Conservation (phyloP, 2,797 vertebrate genomes). For the Tangara arthus region DNA sequence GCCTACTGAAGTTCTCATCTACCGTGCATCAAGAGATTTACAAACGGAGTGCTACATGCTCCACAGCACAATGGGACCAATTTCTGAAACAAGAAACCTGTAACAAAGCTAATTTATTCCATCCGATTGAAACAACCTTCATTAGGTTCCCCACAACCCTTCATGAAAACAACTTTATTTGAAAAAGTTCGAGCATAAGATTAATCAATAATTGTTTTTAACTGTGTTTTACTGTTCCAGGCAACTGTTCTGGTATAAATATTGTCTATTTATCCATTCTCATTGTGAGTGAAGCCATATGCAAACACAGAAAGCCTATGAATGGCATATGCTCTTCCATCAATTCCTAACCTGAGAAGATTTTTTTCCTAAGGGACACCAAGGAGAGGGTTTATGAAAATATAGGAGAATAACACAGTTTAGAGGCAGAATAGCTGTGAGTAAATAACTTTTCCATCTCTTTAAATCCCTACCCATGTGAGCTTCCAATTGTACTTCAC, state of each 20-base stretch:
- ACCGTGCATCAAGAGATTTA: background rate
- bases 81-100: constrained; percentile 38
- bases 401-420: background rate
- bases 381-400: background rate
- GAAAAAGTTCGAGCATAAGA: constrained; percentile 35
- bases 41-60: background rate
- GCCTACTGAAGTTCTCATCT: background rate
- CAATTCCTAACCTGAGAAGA: background rate
- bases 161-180: constrained; percentile 13
- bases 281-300: background rate
- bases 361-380: background rate
- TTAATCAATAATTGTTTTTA: constrained; percentile 36
- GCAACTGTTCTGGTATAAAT: constrained; percentile 15
- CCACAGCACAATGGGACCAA: constrained; percentile 18
- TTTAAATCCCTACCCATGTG: background rate
- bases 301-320: background rate
- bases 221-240: constrained; percentile 10
- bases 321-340: background rate
- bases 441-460: background rate
- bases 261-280: background rate
- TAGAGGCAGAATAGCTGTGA: background rate
- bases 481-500: background rate
- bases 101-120: constrained; percentile 50
- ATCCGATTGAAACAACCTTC: constrained; percentile 25
- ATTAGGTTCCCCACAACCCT: constrained; percentile 12